Evolutionary conservation across 1,140 invertebrate genomes (phyloP).

Genomic region (Pachypsylla venusta): DNA sequence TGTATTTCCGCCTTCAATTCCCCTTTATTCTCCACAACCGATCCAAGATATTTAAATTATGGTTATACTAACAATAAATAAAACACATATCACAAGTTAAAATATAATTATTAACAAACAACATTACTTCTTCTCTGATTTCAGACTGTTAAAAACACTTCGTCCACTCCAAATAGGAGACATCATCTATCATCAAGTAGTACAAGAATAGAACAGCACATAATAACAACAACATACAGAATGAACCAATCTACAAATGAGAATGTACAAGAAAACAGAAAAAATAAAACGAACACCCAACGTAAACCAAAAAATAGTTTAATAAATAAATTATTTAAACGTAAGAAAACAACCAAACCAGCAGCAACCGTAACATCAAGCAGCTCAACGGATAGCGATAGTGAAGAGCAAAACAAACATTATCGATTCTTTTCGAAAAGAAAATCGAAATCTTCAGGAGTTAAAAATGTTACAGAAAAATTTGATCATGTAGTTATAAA

Average conservation of each 20-base stretch:
- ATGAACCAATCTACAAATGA: not conserved
- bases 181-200: not conserved
- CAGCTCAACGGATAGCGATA: not conserved
- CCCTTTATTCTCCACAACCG: no score
- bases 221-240: not conserved
- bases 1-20: no score
- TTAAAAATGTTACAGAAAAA: constrained; percentile 3
- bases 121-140: not conserved
- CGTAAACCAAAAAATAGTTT: constrained; percentile 6
- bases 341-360: constrained; percentile 6
- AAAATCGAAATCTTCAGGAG: not conserved
- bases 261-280: not conserved
- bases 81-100: no score
- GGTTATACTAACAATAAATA: no score
- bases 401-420: constrained; percentile 6
- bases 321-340: not conserved
- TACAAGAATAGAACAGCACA: not conserved
- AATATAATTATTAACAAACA: no score
- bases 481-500: constrained; percentile 7
- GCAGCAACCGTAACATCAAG: not conserved
- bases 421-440: not conserved
- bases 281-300: not conserved
- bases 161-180: not conserved
- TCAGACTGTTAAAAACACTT: constrained; percentile 5
- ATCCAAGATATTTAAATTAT: no score